Evolutionary conservation across 1,140 invertebrate species (phyloP).

Genomic region (Kradibia gibbosae): DNA sequence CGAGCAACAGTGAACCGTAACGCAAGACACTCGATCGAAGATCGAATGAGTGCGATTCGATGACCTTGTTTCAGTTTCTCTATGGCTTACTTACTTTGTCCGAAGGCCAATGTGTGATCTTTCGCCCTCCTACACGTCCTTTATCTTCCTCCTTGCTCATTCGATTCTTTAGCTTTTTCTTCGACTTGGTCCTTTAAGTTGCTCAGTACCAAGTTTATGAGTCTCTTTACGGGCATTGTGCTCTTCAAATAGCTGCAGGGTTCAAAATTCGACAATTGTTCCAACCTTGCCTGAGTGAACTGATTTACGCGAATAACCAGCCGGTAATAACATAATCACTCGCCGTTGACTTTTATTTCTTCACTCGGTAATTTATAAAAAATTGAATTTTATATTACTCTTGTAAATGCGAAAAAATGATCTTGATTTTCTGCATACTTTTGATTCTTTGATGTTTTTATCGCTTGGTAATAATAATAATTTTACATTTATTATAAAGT

Average conservation of each 20-base stretch:
- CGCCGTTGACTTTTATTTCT: background rate
- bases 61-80: constrained; percentile 22
- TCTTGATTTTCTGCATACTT: too few relatives aligned
- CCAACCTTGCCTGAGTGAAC: constrained; percentile 26
- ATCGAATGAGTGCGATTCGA: constrained; percentile 4
- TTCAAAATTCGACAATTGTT: background rate
- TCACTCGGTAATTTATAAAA: background rate
- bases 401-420: too few relatives aligned
- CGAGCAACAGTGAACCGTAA: background rate
- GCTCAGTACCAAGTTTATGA: background rate
- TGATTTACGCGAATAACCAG: background rate
- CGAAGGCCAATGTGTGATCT: constrained; percentile 26
- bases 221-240: background rate
- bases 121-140: background rate
- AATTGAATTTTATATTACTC: too few relatives aligned
- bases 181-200: background rate
- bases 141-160: background rate
- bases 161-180: background rate
- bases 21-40: constrained; percentile 10
- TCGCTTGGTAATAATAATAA: too few relatives aligned
- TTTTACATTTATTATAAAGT: too few relatives aligned
- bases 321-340: background rate
- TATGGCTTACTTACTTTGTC: background rate
- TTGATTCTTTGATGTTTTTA: too few relatives aligned
- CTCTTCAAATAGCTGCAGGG: background rate